Conservation (phyloP, 2,888 invertebrate species). For the Leptodirus hochenwartii region DNA sequence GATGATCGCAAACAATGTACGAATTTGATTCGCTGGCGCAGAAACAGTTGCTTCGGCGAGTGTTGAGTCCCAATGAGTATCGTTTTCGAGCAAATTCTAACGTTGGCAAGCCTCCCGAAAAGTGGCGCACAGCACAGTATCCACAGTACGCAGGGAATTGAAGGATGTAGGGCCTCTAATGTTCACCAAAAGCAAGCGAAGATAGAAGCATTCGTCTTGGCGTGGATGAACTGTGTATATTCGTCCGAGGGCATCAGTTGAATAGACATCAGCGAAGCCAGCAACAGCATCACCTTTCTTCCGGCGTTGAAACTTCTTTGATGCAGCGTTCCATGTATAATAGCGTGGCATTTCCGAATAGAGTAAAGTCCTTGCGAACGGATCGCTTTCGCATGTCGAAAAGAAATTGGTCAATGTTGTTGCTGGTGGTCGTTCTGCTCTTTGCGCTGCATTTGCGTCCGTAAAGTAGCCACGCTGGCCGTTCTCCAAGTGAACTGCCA, state of each 20-base stretch:
- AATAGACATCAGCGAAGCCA: constrained; percentile 4
- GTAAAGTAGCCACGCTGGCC: constrained; percentile 12
- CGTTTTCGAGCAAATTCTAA: constrained; percentile 11
- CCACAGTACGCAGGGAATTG: constrained; percentile 7
- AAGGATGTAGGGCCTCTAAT: constrained; percentile 11
- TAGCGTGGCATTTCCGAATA: constrained; percentile 10
- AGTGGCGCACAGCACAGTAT: constrained; percentile 9
- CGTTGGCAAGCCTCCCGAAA: constrained; percentile 9
- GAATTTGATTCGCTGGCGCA: constrained; percentile 7
- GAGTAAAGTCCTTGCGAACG: constrained; percentile 11
- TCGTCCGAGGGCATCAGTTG: constrained; percentile 6
- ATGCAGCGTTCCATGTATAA: constrained; percentile 10
- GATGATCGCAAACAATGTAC: constrained; percentile 6
- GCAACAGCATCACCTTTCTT: constrained; percentile 8
- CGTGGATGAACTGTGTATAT: constrained; percentile 2
- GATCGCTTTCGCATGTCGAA: no score
- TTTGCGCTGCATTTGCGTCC: constrained; percentile 6
- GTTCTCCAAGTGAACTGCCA: constrained; percentile 13
- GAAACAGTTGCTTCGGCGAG: constrained; percentile 10
- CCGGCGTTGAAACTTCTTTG: constrained; percentile 9
- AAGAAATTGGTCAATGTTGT: no score
- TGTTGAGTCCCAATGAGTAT: constrained; percentile 11
- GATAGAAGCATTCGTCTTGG: constrained; percentile 4
- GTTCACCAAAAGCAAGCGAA: constrained; percentile 9
- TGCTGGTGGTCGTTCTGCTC: no score